These are phyloP conservation scores for Rhamnusium bicolor DNA, from an alignment of 2,888 invertebrate species.

Conservation along the genomic window DNA sequence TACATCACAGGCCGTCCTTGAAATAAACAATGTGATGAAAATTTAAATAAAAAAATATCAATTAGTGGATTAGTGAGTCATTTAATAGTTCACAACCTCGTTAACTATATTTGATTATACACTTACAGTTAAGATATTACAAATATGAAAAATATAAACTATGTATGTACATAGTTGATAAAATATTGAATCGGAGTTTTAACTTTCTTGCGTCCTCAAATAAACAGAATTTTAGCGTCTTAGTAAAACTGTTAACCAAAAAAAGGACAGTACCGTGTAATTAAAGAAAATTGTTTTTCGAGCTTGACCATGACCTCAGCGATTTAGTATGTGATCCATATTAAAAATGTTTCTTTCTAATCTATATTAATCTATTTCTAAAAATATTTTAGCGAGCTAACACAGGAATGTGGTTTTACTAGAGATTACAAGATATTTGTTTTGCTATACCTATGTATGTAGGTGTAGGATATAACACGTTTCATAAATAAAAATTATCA, in stretches of 20 bases:
- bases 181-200: too few relatives aligned
- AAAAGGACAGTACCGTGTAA: too few relatives aligned
- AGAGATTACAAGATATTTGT: background rate
- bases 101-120: background rate
- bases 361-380: background rate
- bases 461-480: background rate
- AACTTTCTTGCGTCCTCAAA: too few relatives aligned
- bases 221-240: too few relatives aligned
- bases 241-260: too few relatives aligned
- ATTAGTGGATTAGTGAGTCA: conserved; percentile 46
- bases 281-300: background rate
- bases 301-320: background rate
- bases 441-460: background rate
- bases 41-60: conserved; percentile 42
- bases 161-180: too few relatives aligned
- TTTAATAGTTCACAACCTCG: conserved; percentile 41
- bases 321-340: background rate
- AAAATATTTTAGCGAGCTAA: background rate
- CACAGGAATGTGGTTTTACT: background rate
- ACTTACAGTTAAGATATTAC: too few relatives aligned
- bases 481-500: background rate
- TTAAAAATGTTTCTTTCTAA: background rate
- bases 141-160: too few relatives aligned
- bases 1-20: conserved; percentile 49
- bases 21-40: conserved; percentile 38